Evolutionary conservation across 2,888 invertebrate genomes (phyloP), one percentile per base, ranked within the genome.

Genomic region (Anodontia alba): DNA sequence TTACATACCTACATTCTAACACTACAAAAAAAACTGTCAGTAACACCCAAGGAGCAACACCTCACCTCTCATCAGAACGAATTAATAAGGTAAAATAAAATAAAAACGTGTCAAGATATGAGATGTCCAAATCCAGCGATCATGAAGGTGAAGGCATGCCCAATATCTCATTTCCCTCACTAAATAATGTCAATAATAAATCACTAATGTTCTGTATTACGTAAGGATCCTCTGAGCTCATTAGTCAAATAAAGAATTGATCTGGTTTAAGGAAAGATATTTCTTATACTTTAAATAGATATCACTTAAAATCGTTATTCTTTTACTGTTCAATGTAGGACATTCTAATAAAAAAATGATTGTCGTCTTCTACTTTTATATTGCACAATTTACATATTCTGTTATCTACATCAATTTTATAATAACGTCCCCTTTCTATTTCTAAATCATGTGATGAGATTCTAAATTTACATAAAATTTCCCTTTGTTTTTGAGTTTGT

Each of bases 361-460:
- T 54, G 10, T 54, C 54, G 26, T 54, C 54, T 54, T 54, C 54
- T 29, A 26, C 54, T 26, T 26, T 15, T 10, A 26, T 26, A 54
- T 62, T 62, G 33, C 62, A 62, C 10, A 33, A 62, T 62, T 62
- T 62, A 62, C 62, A 62, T 5, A 62, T 62, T 33, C 62, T 62
- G 2, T 62, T n/a, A 12, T 31, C 62, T 20, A 20, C 10, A 2
- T 33, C 33, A 1, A 62, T 23, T 33, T 62, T 31, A 33, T 62
- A 33, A 20, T 62, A 62, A 3, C 62, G 5, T 17, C 33, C 33
- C 20, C 20, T 62, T 15, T 62, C 62, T 17, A 62, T 62, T 62
- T 31, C 62, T 7, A 62, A 62, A 31, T 31, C 33, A 33, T 62
- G 62, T 62, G 62, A 31, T 20, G 33, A 10, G 10, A 33, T 62